Evolutionary conservation across 2,797 vertebrate genomes (phyloP).

Genomic region (Sebastes minor): DNA sequence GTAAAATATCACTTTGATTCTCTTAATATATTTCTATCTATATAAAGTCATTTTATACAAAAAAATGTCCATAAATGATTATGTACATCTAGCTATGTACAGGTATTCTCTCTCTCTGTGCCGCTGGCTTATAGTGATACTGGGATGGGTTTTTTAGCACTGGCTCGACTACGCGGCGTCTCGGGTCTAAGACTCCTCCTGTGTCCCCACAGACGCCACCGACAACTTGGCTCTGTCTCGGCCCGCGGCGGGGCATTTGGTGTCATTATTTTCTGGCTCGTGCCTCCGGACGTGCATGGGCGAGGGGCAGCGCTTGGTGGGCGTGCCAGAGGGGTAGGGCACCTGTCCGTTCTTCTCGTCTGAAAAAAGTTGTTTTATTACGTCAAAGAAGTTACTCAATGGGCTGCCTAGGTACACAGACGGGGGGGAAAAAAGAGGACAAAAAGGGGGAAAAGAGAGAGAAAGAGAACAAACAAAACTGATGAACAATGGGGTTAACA

Average conservation of each 20-base stretch:
- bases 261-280: constrained; percentile 91
- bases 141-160: constrained; percentile 24
- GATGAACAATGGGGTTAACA: constrained; percentile 88
- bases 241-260: constrained; percentile 85
- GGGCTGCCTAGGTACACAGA: constrained; percentile 96
- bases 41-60: constrained; percentile 87
- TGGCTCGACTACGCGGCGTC: constrained; percentile 16
- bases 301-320: constrained; percentile 87
- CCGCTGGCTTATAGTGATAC: constrained; percentile 36
- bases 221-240: constrained; percentile 89
- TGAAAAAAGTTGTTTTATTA: constrained; percentile 99
- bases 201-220: constrained; percentile 87
- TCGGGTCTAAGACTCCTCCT: constrained; percentile 88
- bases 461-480: constrained; percentile 86
- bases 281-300: constrained; percentile 86
- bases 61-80: constrained; percentile 76
- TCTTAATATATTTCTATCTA: constrained; percentile 72
- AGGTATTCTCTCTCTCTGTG: constrained; percentile 32
- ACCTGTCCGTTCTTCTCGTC: constrained; percentile 99
- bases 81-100: constrained; percentile 79
- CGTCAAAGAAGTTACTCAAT: constrained; percentile 99
- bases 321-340: constrained; percentile 88
- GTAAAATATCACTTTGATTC: constrained; percentile 79
- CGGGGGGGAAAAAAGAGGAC: constrained; percentile 73
- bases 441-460: constrained; percentile 54